These are phyloP conservation scores for Venusia cambrica DNA, from an alignment of 2,888 invertebrate species.

Conservation along the genomic window DNA sequence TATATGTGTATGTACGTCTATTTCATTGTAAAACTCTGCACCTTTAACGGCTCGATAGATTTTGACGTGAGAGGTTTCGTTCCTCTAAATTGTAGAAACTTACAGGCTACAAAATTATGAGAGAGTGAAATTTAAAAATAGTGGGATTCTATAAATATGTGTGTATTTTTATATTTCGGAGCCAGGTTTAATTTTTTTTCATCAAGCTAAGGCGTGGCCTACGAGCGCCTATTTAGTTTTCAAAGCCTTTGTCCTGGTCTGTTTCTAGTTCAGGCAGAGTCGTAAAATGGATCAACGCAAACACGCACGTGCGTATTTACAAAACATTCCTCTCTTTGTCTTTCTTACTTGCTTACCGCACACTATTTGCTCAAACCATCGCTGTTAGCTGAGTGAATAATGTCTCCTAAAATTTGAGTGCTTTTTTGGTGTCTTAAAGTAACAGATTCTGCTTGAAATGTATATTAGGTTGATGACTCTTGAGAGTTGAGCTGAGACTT, in stretches of 20 bases:
- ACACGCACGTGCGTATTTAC: constrained; percentile 61
- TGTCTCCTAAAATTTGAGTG: not conserved
- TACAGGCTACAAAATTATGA: no score
- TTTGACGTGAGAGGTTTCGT: no score
- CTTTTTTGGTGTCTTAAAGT: constrained; percentile 4
- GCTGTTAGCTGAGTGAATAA: constrained; percentile 10
- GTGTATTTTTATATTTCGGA: no score
- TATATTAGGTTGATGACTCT: constrained; percentile 40
- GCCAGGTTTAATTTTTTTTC: no score
- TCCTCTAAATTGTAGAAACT: no score
- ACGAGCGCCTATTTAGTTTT: no score
- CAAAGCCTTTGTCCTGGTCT: constrained; percentile 25
- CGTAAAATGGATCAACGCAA: constrained; percentile 40
- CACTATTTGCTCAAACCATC: constrained; percentile 29
- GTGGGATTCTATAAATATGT: no score
- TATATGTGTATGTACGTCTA: no score
- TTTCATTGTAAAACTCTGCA: no score
- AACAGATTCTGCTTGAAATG: constrained; percentile 20
- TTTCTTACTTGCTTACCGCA: constrained; percentile 46
- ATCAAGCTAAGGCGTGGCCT: no score
- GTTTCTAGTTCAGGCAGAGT: constrained; percentile 36
- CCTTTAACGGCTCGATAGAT: no score
- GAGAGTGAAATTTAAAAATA: no score
- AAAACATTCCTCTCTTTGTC: constrained; percentile 56
- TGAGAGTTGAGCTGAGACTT: constrained; percentile 37